phyloP scores from a whole-genome alignment of 1,140 invertebrate species.

The Portunus trituberculatus region DNA sequence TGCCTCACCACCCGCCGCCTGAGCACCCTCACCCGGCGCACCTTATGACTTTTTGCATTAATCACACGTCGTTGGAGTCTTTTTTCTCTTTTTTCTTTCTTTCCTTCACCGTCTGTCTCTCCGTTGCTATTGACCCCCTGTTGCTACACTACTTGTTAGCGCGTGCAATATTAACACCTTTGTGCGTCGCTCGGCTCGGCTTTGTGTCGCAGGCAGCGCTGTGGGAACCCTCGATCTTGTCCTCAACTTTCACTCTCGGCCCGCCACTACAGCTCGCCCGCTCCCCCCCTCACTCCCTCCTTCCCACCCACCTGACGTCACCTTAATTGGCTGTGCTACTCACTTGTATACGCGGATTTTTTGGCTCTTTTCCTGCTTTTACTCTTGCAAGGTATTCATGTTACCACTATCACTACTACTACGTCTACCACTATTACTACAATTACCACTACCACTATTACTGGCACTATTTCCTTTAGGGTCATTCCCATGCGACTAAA shows the following conservation, averaged over 20 bases:
- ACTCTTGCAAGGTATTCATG: not conserved
- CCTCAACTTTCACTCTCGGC: slow-evolving; percentile 7
- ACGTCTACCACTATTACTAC: not conserved
- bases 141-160: slow-evolving; percentile 8
- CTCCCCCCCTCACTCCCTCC: not conserved
- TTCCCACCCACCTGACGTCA: not conserved
- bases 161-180: slow-evolving; percentile 13
- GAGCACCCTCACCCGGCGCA: not conserved
- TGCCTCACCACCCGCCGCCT: not conserved
- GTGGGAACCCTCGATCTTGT: not conserved
- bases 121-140: not conserved
- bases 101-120: not conserved
- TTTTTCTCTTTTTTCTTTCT: not conserved
- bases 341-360: not conserved
- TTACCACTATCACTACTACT: not conserved
- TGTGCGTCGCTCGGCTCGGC: not conserved
- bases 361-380: not conserved
- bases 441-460: not conserved
- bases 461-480: no score
- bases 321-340: not conserved
- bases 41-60: slow-evolving; percentile 14
- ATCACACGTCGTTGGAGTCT: not conserved
- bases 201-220: not conserved
- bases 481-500: not conserved
- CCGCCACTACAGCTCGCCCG: not conserved